A percentile compares a stretch with the other conserved stretches of the same genome.
phyloP scores from a whole-genome alignment of 2,888 invertebrate genomes.

The Hemaris fuciformis region DNA sequence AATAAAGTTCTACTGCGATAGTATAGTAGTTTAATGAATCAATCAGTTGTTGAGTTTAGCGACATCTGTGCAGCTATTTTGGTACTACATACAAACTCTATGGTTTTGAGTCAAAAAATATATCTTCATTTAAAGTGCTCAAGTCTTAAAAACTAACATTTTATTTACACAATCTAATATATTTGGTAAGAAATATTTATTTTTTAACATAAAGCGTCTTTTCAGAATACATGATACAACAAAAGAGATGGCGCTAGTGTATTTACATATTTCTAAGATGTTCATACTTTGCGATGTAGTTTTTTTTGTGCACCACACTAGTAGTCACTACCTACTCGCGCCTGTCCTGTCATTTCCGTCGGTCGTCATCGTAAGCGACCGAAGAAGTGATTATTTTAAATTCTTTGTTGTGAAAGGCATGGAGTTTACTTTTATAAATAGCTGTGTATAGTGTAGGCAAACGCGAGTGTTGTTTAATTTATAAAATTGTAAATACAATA shows the following conservation, averaged over 20 bases:
- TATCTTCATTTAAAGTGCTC: too few relatives aligned
- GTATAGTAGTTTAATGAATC: too few relatives aligned
- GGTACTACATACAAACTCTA: too few relatives aligned
- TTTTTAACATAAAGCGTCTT: neutral
- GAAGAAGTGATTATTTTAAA: neutral
- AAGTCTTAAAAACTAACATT: too few relatives aligned
- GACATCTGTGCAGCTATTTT: too few relatives aligned
- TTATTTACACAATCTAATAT: neutral
- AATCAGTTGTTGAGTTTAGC: too few relatives aligned
- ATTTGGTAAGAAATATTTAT: neutral
- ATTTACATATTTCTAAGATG: neutral
- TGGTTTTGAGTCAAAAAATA: too few relatives aligned
- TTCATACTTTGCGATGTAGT: too few relatives aligned
- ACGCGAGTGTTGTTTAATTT: neutral
- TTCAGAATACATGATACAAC: neutral
- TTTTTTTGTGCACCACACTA: too few relatives aligned
- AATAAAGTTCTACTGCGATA: too few relatives aligned
- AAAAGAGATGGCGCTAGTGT: neutral
- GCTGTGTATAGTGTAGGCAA: conserved; percentile 6
- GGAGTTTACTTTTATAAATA: neutral
- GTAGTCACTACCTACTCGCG: neutral
- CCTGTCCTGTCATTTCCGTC: neutral
- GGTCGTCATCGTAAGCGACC: conserved; percentile 9
- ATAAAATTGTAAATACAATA: neutral
- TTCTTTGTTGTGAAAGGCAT: neutral